Base-by-base conservation (phyloP, 2,113 vertebrate species). In the Oreochromis niloticus region DNA sequence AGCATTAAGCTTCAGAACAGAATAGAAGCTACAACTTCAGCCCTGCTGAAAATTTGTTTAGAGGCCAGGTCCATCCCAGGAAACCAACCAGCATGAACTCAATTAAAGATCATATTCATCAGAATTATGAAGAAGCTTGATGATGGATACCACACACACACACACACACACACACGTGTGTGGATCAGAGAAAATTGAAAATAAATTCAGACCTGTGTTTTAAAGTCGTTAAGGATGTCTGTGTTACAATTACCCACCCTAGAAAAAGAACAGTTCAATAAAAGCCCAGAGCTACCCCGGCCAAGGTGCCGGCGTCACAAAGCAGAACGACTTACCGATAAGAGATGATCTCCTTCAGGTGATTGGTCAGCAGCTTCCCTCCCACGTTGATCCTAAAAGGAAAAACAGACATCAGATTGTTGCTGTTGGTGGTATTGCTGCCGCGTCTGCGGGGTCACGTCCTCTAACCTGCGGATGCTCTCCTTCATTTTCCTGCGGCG, bases 301-400 rank as follows among this genome's bases (percentile, higher is more conserved):
- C 32, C 2, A 10, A 68, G 10, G 61, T 66, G 61, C 63, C 63
- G 19, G 12, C n/a, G 6, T 13, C 36, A 66, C 55, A 56, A 32
- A 61, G 24, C 6, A 52, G 11, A 39, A 22, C 3, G 9, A 24
- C 46, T 94, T 94, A 99, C 99, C 99, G 97, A 93, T 99, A 99
- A 6, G 99, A 99, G 89, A 99, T 99, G 9, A 98, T 99, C 94
- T 99, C 98, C 95, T 99, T 99, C 59, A 99, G 96, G 95, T 99
- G 99, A 92, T 99, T 99, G 43, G 98, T 99, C 96, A 99, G 96
- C 19, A 99, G 96, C 61, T 99, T 99, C 88, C 99, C 99, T 86
- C 99, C 98, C 36, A 99, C 98, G 22, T 99, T 99, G 91, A 99
- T 96, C 96, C 99, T 99, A 90, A n/a, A 59, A 83, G 66, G 73